Evolutionary conservation across 2,113 vertebrate genomes (phyloP).

Genomic region (Pseudorasbora parva): DNA sequence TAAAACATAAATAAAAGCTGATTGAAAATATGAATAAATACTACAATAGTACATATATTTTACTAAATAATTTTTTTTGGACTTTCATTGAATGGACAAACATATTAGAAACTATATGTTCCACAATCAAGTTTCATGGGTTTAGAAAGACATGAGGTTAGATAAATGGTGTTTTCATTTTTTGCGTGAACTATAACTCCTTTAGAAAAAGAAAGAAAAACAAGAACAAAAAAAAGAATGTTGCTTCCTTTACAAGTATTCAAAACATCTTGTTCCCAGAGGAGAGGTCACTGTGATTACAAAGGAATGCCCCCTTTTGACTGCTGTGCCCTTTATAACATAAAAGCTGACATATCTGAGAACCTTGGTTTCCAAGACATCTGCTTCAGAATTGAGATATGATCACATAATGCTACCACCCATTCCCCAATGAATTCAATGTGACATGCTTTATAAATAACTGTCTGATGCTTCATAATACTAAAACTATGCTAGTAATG

Average conservation of each 20-base stretch:
- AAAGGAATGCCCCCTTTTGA: slow-evolving; percentile 8
- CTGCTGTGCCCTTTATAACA: slow-evolving; percentile 40
- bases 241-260: slow-evolving; percentile 21
- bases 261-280: slow-evolving; percentile 17
- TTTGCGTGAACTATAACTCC: background rate
- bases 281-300: slow-evolving; percentile 14
- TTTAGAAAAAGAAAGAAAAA: no score
- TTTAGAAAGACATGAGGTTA: background rate
- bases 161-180: background rate
- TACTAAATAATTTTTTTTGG: background rate
- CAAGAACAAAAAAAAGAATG: background rate
- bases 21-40: background rate
- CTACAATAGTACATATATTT: background rate
- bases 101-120: background rate
- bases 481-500: background rate
- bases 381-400: background rate
- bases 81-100: background rate
- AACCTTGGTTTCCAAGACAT: slow-evolving; percentile 9
- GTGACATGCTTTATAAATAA: slow-evolving; percentile 14
- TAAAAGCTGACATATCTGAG: background rate
- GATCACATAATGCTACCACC: slow-evolving; percentile 4
- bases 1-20: background rate
- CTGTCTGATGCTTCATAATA: background rate
- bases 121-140: background rate
- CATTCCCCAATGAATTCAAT: slow-evolving; percentile 5